Evolutionary conservation across 2,888 invertebrate genomes (phyloP), one percentile per base, ranked within the genome.

Genomic region (Drosophila subquinaria): DNA sequence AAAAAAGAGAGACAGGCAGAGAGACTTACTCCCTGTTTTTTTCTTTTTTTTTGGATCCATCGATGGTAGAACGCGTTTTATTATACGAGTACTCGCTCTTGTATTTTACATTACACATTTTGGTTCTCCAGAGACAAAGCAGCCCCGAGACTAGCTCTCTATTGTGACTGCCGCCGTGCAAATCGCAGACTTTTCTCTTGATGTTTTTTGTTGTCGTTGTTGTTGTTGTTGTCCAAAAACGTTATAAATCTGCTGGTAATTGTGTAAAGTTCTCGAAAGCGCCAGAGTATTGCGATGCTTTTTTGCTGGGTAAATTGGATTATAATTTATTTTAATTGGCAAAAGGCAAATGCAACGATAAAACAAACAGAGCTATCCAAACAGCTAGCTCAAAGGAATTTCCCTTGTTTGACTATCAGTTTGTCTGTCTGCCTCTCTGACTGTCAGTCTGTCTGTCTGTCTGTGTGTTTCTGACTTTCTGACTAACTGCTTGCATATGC

Each of bases 261-360:
- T 84, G 75, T 84, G 73, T 76, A 77, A 86, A 71, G 62, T 72
- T 87, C 50, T 47, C 51, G 61, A 63, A 64, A 66, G 51, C 65
- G 38, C 38, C 20, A 48, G 52, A 64, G 48, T 47, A 63, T 57
- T 72, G 45, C 43, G 42, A 40, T 71, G 55, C 30, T 59, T 64
- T 65, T 70, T 57, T 56, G 27, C 52, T 43, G 51, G 15, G 51
- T 70, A 79, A 89, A 88, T 88, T 88, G 82, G 86, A 83, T 78
- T 81, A 88, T 83, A 88, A 87, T 90, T 88, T 86, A 86, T 88
- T 90, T 87, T 88, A 86, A 87, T 90, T 90, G 86, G 88, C 72
- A 72, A 79, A 73, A 59, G 73, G 69, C 69, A 70, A 81, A 70
- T 59, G 65, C 72, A 61, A 53, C 52, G 51, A 57, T 51, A 70